These are phyloP conservation scores for Triplophysa rosa DNA, from an alignment of 2,113 vertebrate species.

Conservation along the genomic window DNA sequence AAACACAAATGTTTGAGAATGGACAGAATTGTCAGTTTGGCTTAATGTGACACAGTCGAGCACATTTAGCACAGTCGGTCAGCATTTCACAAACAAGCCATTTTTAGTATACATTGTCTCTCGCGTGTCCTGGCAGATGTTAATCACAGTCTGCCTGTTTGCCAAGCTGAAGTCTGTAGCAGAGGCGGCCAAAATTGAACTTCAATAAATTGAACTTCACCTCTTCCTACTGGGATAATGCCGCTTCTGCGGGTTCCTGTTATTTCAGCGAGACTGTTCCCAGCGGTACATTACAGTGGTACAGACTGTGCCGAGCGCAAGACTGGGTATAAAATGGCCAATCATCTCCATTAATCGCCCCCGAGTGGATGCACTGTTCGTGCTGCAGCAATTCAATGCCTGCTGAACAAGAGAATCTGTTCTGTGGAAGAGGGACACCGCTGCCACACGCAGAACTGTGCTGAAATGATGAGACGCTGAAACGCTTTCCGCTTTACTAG, in stretches of 20 bases:
- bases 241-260: neutral
- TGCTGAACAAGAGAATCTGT: conserved; percentile 33
- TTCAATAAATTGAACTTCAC: conserved; percentile 10
- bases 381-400: conserved; percentile 34
- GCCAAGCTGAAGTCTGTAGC: neutral
- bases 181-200: conserved; percentile 1
- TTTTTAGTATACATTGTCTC: neutral
- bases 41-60: neutral
- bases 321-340: conserved; percentile 37
- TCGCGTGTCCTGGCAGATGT: neutral
- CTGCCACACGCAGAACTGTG: neutral
- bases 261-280: conserved; percentile 6
- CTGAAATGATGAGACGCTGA: neutral
- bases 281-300: conserved; percentile 20
- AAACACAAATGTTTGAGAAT: neutral
- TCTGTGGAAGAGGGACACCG: conserved; percentile 10
- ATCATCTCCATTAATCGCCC: conserved; percentile 40
- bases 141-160: conserved; percentile 8
- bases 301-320: conserved; percentile 9
- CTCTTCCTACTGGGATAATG: conserved; percentile 28
- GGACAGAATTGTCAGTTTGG: neutral
- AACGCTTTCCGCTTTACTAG: conserved; percentile 7
- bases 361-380: conserved; percentile 21
- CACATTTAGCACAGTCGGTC: neutral
- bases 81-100: neutral